Conservation (phyloP, 2,113 vertebrate genomes). For the Aldabrachelys gigantea region DNA sequence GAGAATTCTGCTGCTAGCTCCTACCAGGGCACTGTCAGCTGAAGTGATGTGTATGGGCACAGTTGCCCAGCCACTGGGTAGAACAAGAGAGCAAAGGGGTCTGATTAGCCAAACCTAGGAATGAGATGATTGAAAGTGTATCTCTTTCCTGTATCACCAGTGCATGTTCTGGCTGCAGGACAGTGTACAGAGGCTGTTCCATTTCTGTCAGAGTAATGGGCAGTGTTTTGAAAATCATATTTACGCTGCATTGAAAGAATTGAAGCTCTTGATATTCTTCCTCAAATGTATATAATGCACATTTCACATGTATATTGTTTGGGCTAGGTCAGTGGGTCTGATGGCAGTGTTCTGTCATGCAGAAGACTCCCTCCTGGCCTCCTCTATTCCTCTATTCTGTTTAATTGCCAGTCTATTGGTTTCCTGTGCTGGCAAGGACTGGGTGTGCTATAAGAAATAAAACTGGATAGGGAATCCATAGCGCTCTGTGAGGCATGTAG, state of each 20-base stretch:
- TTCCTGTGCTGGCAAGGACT: not conserved
- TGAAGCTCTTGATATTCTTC: not conserved
- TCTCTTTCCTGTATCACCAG: not conserved
- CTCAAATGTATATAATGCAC: no score
- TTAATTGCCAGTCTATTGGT: not conserved
- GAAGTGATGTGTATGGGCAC: not conserved
- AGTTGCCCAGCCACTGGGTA: not conserved
- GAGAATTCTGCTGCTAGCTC: rapidly evolving
- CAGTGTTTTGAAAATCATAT: not conserved
- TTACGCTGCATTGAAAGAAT: not conserved
- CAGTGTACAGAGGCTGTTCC: not conserved
- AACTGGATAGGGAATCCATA: not conserved
- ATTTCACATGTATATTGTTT: not conserved
- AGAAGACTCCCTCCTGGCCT: not conserved
- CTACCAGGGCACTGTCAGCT: not conserved
- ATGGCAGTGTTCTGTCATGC: not conserved
- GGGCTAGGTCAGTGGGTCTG: not conserved
- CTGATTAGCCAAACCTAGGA: not conserved
- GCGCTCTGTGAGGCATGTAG: not conserved
- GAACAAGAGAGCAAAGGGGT: not conserved
- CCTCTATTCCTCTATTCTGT: not conserved
- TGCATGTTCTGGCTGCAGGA: not conserved
- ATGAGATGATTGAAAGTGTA: not conserved
- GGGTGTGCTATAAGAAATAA: not conserved
- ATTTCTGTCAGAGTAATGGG: not conserved